A percentile compares a stretch with the other conserved stretches of the same genome.
Conservation (phyloP, 2,113 vertebrate genomes). For the Grantiella picta region DNA sequence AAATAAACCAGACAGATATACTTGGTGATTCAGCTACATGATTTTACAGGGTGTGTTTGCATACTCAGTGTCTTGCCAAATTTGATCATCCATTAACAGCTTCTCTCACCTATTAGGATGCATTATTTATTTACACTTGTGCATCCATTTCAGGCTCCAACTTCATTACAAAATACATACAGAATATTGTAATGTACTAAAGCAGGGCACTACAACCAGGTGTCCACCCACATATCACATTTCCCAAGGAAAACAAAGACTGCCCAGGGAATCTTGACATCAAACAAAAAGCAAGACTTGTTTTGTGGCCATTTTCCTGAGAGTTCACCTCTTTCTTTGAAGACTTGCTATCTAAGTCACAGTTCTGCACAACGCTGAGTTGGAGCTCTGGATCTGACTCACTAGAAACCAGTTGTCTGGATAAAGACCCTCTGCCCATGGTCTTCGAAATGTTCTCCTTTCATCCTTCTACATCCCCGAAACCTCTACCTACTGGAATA, state of each 20-base stretch:
- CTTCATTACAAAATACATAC: not conserved
- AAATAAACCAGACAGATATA: constrained; percentile 28
- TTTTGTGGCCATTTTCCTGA: not conserved
- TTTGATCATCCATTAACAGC: constrained; percentile 6
- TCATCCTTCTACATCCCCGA: not conserved
- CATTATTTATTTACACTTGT: constrained; percentile 37
- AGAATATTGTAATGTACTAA: constrained; percentile 7
- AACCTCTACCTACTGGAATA: not conserved
- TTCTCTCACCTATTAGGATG: not conserved
- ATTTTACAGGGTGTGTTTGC: constrained; percentile 28
- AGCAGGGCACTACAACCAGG: not conserved
- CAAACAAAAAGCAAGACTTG: not conserved
- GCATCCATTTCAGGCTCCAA: constrained; percentile 5
- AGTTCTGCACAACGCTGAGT: not conserved
- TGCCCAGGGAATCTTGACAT: not conserved
- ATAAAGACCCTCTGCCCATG: not conserved
- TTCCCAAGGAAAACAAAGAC: not conserved
- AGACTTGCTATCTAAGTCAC: not conserved
- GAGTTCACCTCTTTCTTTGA: not conserved
- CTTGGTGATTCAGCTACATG: constrained; percentile 16
- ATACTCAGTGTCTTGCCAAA: constrained; percentile 41
- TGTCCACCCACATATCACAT: not conserved
- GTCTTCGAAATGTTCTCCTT: not conserved
- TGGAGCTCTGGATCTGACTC: not conserved
- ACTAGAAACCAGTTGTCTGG: not conserved